A percentile compares a stretch with the other conserved stretches of the same genome.
Evolutionary conservation across 2,797 vertebrate genomes (phyloP).

Genomic region (Euphonia xanthogaster): DNA sequence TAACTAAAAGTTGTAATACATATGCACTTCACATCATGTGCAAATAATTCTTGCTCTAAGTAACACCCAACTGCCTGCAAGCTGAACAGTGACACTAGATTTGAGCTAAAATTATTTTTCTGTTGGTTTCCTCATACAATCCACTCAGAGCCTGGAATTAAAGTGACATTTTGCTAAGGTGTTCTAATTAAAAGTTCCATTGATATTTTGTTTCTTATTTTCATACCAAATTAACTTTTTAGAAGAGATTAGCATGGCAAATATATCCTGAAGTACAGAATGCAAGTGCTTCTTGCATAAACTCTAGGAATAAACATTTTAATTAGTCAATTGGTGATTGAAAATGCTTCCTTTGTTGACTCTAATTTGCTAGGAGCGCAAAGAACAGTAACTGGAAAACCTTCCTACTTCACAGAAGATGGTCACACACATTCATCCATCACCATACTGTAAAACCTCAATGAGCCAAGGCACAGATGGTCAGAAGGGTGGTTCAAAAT

Average conservation of each 20-base stretch:
- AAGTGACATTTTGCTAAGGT: background rate
- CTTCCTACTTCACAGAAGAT: background rate
- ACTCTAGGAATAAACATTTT: background rate
- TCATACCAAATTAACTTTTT: background rate
- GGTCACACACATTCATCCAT: background rate
- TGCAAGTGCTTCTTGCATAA: background rate
- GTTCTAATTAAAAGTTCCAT: background rate
- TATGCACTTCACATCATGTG: background rate
- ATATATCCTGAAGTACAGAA: background rate
- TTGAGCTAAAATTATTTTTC: background rate
- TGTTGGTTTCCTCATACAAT: background rate
- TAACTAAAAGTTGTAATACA: background rate
- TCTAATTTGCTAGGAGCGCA: background rate
- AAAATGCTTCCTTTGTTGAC: background rate
- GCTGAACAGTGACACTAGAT: background rate
- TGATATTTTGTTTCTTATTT: background rate
- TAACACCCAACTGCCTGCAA: background rate
- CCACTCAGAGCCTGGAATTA: background rate
- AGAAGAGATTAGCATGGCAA: background rate
- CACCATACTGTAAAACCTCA: background rate
- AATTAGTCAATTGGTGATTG: background rate
- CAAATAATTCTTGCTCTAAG: background rate
- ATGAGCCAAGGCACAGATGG: background rate
- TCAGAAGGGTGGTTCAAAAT: background rate
- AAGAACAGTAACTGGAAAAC: background rate